phyloP scores from a whole-genome alignment of 2,888 invertebrate species.

The Latrodectus hesperus region DNA sequence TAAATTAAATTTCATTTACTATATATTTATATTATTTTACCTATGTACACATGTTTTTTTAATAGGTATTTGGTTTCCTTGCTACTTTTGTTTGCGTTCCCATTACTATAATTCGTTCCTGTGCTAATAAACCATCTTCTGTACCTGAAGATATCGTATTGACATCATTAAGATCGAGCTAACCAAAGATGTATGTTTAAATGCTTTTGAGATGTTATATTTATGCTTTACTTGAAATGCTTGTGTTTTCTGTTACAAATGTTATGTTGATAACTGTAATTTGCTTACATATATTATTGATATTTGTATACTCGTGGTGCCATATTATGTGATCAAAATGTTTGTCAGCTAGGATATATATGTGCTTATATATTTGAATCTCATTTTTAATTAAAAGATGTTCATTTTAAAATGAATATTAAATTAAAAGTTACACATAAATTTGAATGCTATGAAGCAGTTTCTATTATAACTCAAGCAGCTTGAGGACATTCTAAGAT shows the following conservation, averaged over 20 bases:
- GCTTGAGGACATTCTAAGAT: no score
- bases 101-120: conserved; percentile 43
- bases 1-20: not conserved
- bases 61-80: conserved; percentile 59
- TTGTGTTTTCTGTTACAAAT: not conserved
- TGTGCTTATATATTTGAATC: not conserved
- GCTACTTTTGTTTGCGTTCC: conserved; percentile 39
- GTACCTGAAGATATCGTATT: conserved; percentile 60
- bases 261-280: not conserved
- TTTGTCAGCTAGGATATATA: not conserved
- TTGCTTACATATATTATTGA: not conserved
- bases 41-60: conserved; percentile 4
- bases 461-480: no score
- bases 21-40: conserved; percentile 8
- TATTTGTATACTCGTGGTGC: not conserved
- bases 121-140: conserved; percentile 29
- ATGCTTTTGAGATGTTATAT: not conserved
- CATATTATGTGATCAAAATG: not conserved
- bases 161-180: conserved; percentile 51
- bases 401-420: no score
- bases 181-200: conserved; percentile 12
- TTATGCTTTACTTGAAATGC: not conserved
- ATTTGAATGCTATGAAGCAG: no score
- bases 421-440: no score
- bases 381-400: not conserved